Percentiles rank a stretch among this genome's conserved stretches.
Evolutionary conservation across 2,113 vertebrate species (phyloP).

Genomic region (Gallinago jamesoni): DNA sequence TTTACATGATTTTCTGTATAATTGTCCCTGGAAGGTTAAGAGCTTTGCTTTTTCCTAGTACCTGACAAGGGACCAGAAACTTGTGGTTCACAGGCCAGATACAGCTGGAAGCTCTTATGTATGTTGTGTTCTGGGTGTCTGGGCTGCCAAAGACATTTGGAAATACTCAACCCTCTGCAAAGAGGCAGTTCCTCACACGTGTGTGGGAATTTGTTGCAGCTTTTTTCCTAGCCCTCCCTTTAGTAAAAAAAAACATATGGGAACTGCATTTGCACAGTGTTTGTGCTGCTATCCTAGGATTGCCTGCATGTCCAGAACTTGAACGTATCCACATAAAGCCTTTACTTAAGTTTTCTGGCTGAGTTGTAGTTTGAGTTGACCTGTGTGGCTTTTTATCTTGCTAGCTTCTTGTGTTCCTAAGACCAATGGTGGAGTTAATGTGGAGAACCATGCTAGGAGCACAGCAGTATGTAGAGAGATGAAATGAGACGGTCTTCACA

Average conservation of each 20-base stretch:
- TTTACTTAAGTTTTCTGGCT: neutral
- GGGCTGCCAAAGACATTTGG: neutral
- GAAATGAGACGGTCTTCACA: neutral
- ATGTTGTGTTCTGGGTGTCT: neutral
- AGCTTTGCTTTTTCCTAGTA: neutral
- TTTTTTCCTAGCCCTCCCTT: neutral
- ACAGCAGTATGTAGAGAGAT: neutral
- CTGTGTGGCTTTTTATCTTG: neutral
- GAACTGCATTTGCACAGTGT: neutral
- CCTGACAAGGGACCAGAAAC: neutral
- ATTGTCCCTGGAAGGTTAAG: neutral
- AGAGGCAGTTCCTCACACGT: accelerated
- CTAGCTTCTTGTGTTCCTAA: neutral
- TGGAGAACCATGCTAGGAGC: neutral
- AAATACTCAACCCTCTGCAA: neutral
- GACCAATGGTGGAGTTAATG: neutral
- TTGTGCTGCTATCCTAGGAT: neutral
- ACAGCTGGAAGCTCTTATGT: neutral
- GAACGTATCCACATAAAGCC: accelerated
- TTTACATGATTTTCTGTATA: neutral
- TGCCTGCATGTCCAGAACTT: neutral
- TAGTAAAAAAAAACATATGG: neutral
- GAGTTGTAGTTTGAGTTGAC: neutral
- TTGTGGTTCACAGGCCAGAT: neutral
- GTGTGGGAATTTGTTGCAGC: neutral